phyloP scores from a whole-genome alignment of 2,888 invertebrate species.

The Magallana nippona region DNA sequence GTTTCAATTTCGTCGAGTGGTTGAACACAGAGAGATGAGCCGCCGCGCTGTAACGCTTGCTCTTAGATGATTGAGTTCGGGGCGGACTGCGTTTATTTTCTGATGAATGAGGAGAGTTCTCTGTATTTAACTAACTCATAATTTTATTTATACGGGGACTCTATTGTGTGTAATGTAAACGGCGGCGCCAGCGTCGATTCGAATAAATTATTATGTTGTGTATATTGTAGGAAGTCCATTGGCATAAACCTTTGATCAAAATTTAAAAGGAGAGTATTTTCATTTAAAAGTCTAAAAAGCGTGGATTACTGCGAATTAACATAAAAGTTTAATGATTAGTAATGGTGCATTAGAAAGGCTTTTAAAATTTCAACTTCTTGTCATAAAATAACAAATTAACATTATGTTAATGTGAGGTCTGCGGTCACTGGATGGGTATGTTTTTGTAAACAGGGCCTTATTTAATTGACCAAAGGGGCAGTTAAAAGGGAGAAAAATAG shows the following conservation, averaged over 20 bases:
- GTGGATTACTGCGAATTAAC: slow-evolving; percentile 28
- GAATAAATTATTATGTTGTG: slow-evolving; percentile 32
- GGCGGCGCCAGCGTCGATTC: slow-evolving; percentile 27
- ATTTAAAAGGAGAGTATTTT: slow-evolving; percentile 28
- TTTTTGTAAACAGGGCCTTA: slow-evolving; percentile 7
- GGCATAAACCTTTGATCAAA: slow-evolving; percentile 18
- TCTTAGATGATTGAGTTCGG: background rate
- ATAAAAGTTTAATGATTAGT: slow-evolving; percentile 35
- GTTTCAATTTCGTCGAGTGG: slow-evolving; percentile 19
- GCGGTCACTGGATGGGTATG: slow-evolving; percentile 20
- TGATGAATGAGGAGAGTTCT: slow-evolving; percentile 8
- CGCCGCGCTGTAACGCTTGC: background rate
- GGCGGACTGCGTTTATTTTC: background rate
- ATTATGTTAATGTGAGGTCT: slow-evolving; percentile 30
- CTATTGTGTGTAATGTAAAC: slow-evolving; percentile 32
- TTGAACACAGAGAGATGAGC: background rate
- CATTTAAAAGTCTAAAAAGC: slow-evolving; percentile 31
- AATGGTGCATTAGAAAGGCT: slow-evolving; percentile 29
- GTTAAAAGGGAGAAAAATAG: background rate
- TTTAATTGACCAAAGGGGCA: slow-evolving; percentile 23
- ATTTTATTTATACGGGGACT: slow-evolving; percentile 24
- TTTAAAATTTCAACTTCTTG: slow-evolving; percentile 35
- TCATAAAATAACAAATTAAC: slow-evolving; percentile 30
- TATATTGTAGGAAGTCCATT: slow-evolving; percentile 24
- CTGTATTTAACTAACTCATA: slow-evolving; percentile 31